Evolutionary conservation across 2,113 vertebrate genomes (phyloP).

Genomic region (Grus americana): DNA sequence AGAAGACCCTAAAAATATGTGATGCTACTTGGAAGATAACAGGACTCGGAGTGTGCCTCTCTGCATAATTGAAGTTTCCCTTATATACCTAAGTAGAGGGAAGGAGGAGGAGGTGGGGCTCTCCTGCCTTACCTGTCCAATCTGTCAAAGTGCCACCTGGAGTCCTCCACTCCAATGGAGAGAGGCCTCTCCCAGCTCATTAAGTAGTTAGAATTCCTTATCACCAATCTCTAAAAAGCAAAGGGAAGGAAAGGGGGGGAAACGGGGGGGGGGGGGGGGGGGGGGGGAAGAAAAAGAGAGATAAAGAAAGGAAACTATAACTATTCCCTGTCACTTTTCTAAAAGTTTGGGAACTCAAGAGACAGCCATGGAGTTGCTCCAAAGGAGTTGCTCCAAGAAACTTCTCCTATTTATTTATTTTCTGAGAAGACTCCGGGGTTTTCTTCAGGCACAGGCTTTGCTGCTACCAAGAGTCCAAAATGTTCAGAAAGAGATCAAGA

Average conservation of each 20-base stretch:
- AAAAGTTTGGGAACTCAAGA: constrained; percentile 42
- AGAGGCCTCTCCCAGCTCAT: constrained; percentile 83
- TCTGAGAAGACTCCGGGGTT: neutral
- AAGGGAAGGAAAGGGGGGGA: neutral
- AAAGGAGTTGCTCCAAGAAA: neutral
- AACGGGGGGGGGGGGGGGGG: neutral
- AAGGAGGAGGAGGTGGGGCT: constrained; percentile 84
- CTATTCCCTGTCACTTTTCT: constrained; percentile 68
- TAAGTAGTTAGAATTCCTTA: constrained; percentile 87
- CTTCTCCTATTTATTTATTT: neutral
- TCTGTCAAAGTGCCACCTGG: constrained; percentile 88
- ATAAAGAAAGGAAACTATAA: constrained; percentile 62
- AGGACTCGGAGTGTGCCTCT: constrained; percentile 80
- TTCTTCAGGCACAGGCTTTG: neutral
- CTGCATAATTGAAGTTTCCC: constrained; percentile 87
- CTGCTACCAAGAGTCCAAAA: neutral
- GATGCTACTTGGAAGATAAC: constrained; percentile 80
- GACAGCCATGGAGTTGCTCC: neutral
- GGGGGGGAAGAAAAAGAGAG: neutral
- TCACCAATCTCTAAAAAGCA: constrained; percentile 80
- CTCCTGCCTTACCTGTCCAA: constrained; percentile 90
- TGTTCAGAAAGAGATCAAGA: rapidly evolving
- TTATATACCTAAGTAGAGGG: constrained; percentile 88
- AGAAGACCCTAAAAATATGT: constrained; percentile 77
- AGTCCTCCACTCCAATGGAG: constrained; percentile 86